These are phyloP conservation scores for Tribolium freemani DNA, from an alignment of 2,888 invertebrate genomes.

Conservation along the genomic window DNA sequence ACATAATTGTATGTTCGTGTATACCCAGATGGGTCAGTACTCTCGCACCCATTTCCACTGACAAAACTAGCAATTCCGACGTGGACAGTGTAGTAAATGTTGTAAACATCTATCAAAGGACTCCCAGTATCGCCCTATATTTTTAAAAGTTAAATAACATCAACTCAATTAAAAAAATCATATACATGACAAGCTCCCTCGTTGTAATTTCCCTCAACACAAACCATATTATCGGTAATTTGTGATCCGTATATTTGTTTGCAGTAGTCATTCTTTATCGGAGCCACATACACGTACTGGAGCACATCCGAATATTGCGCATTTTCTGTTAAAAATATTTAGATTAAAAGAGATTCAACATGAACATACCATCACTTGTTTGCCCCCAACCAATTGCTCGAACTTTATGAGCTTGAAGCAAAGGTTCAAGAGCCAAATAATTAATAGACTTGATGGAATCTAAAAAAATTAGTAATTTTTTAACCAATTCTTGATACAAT, in stretches of 20 bases:
- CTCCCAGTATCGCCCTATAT: conserved; percentile 27
- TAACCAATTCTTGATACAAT: not conserved
- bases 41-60: conserved; percentile 22
- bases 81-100: not conserved
- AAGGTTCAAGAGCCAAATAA: not conserved
- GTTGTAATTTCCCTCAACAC: conserved; percentile 14
- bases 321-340: not conserved
- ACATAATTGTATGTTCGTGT: not conserved
- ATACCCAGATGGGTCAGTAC: conserved; percentile 12
- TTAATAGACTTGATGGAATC: conserved; percentile 3
- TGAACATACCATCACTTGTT: conserved; percentile 14
- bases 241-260: not conserved
- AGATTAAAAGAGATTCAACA: not conserved
- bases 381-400: conserved; percentile 24
- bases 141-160: not conserved
- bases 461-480: conserved; percentile 1
- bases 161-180: not conserved
- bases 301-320: not conserved
- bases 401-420: not conserved
- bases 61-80: conserved; percentile 18
- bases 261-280: not conserved
- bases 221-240: conserved; percentile 1
- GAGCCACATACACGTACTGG: not conserved
- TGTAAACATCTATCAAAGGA: not conserved
- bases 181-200: conserved; percentile 6